Conservation (phyloP, 2,797 vertebrate species). For the Sebastes goodei region DNA sequence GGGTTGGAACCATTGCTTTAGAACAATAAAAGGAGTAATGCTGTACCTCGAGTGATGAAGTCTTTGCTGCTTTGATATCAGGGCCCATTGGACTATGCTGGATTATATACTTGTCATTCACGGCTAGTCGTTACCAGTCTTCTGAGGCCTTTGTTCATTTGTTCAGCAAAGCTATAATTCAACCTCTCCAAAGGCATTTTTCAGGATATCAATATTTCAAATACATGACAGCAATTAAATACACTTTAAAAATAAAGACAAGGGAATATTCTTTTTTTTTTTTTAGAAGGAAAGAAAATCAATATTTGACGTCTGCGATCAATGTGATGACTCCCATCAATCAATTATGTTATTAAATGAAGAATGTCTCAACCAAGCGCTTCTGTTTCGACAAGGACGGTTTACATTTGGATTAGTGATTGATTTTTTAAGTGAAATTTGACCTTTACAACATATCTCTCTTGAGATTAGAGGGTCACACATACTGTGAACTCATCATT, state of each 20-base stretch:
- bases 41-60: not conserved
- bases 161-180: not conserved
- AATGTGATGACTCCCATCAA: constrained; percentile 9
- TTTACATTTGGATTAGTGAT: constrained; percentile 32
- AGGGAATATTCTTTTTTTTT: not conserved
- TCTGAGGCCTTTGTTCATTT: not conserved
- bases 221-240: constrained; percentile 11
- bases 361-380: not conserved
- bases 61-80: not conserved
- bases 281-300: not conserved
- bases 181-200: not conserved
- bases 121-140: not conserved
- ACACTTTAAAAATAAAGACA: not conserved
- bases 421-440: constrained; percentile 27
- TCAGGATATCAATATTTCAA: not conserved
- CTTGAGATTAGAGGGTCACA: constrained; percentile 16
- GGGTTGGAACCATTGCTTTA: no score
- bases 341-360: constrained; percentile 13
- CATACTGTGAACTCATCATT: not conserved
- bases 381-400: not conserved
- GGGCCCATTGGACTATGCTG: not conserved
- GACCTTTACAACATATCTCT: constrained; percentile 17
- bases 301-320: not conserved
- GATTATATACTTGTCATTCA: not conserved
- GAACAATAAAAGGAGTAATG: no score